These are phyloP conservation scores for Nemurella pictetii DNA, from an alignment of 2,888 invertebrate genomes.

Conservation along the genomic window DNA sequence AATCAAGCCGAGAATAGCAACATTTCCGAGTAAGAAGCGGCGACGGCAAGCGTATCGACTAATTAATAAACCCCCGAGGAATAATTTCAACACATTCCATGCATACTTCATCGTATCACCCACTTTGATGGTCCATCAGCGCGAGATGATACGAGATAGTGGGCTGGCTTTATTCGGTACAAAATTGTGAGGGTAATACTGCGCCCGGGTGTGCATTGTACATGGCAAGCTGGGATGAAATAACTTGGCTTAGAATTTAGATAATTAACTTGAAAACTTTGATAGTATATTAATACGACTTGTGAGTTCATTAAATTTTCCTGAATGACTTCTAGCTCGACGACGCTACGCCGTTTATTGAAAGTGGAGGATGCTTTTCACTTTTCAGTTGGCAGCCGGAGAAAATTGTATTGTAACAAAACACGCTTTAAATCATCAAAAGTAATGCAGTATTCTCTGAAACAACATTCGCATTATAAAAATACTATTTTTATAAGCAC, in stretches of 20 bases:
- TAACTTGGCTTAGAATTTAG: neutral
- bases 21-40: neutral
- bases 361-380: neutral
- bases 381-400: neutral
- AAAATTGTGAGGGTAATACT: neutral
- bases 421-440: no score
- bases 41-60: neutral
- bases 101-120: neutral
- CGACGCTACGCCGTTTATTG: neutral
- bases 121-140: neutral
- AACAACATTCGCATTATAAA: no score
- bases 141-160: neutral
- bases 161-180: neutral
- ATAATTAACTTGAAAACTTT: neutral
- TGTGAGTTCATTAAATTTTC: neutral
- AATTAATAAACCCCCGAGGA: neutral
- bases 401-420: no score
- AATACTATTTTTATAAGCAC: no score
- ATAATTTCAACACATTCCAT: neutral
- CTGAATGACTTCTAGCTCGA: neutral
- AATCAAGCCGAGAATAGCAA: neutral
- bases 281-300: neutral
- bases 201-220: neutral
- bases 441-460: no score
- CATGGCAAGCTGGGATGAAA: neutral